Evolutionary conservation across 2,888 invertebrate species (phyloP).

Genomic region (Orchesella flavescens): DNA sequence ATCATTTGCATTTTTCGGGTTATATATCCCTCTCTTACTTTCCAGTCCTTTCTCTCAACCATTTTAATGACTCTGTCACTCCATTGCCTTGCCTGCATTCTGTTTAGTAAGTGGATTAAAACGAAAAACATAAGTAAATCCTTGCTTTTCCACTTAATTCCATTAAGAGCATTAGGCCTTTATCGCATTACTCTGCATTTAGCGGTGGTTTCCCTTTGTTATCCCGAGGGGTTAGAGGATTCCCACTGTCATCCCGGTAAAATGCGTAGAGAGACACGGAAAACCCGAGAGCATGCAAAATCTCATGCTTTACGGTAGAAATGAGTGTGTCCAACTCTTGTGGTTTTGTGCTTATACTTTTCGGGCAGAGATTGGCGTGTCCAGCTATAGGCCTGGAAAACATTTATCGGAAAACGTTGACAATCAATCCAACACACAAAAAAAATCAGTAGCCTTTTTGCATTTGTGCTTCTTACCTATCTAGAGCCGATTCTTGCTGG

Average conservation of each 20-base stretch:
- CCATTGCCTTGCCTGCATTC: slow-evolving; percentile 94
- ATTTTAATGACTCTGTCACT: slow-evolving; percentile 89
- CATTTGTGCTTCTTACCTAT: too few species aligned
- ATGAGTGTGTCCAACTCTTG: slow-evolving; percentile 92
- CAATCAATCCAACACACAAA: not conserved
- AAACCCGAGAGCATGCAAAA: slow-evolving; percentile 97
- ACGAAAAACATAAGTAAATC: not conserved
- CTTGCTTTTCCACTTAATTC: not conserved
- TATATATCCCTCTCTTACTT: slow-evolving; percentile 84
- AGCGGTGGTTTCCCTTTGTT: slow-evolving; percentile 92
- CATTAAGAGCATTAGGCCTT: not conserved
- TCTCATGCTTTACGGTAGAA: slow-evolving; percentile 98
- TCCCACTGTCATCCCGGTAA: slow-evolving; percentile 91
- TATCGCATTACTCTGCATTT: slow-evolving; percentile 83
- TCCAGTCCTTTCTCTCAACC: slow-evolving; percentile 83
- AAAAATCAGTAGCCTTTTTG: slow-evolving; percentile 27
- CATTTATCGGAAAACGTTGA: not conserved
- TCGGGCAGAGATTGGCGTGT: slow-evolving; percentile 98
- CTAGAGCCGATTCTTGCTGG: slow-evolving; percentile 93
- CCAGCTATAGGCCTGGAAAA: slow-evolving; percentile 92
- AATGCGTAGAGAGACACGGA: slow-evolving; percentile 97
- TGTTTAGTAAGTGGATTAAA: slow-evolving; percentile 73
- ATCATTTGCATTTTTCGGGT: slow-evolving; percentile 86
- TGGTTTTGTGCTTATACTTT: slow-evolving; percentile 91
- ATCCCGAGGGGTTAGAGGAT: slow-evolving; percentile 87